phyloP scores from a whole-genome alignment of 2,888 invertebrate genomes.

The Dynastes hyllus region DNA sequence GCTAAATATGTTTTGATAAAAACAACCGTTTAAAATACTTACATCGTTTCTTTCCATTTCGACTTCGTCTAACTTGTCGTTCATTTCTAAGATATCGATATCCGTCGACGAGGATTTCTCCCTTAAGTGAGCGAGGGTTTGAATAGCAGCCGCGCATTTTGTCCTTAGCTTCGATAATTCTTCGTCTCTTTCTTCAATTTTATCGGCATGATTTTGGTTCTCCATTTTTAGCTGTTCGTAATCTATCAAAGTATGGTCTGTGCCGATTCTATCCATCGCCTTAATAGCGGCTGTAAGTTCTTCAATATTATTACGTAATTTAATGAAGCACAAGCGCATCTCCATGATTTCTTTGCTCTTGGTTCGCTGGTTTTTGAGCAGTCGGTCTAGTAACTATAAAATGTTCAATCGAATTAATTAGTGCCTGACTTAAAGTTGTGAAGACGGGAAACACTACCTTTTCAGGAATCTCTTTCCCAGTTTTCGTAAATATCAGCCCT shows the following conservation, averaged over 20 bases:
- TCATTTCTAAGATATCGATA: slow-evolving; percentile 63
- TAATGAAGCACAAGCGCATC: slow-evolving; percentile 65
- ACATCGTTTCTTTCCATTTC: slow-evolving; percentile 57
- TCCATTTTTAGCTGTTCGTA: slow-evolving; percentile 75
- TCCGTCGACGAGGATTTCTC: slow-evolving; percentile 72
- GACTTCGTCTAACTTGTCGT: slow-evolving; percentile 57
- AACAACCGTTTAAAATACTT: slow-evolving; percentile 35
- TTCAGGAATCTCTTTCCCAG: slow-evolving; percentile 66
- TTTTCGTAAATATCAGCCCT: slow-evolving; percentile 66
- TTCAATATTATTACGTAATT: slow-evolving; percentile 63
- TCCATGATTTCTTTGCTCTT: slow-evolving; percentile 63
- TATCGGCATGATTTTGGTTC: slow-evolving; percentile 73
- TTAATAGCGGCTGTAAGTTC: slow-evolving; percentile 64
- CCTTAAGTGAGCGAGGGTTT: slow-evolving; percentile 72
- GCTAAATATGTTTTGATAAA: too few relatives aligned
- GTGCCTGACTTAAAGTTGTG: too few relatives aligned
- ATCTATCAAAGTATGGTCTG: slow-evolving; percentile 72
- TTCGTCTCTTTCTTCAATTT: slow-evolving; percentile 75
- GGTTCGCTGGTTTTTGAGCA: slow-evolving; percentile 62
- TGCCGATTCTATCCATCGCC: slow-evolving; percentile 71
- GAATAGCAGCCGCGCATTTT: slow-evolving; percentile 72
- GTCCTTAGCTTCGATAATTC: slow-evolving; percentile 71
- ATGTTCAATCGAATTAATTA: not conserved
- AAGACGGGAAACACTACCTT: slow-evolving; percentile 57
- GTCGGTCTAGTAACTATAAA: slow-evolving; percentile 58